Percentiles rank a stretch among this genome's conserved stretches.
These are phyloP conservation scores for Sphaerodactylus townsendi DNA, from an alignment of 2,113 vertebrate species.

Conservation along the genomic window DNA sequence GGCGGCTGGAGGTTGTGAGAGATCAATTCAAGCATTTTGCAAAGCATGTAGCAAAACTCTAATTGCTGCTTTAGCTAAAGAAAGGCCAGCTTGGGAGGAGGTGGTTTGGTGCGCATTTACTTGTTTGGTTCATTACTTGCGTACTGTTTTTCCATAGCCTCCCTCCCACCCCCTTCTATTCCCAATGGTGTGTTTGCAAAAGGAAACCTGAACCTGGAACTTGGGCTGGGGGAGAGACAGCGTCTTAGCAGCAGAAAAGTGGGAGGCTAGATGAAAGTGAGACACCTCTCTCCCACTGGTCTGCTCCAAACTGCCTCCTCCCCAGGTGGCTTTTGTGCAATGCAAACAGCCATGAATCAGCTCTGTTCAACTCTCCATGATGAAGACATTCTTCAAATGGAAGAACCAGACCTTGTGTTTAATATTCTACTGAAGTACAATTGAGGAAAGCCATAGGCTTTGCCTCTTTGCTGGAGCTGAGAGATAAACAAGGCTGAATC, in stretches of 20 bases:
- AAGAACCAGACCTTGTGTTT: not conserved
- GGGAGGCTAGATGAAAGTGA: not conserved
- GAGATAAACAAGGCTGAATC: not conserved
- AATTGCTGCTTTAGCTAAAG: not conserved
- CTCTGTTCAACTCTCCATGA: not conserved
- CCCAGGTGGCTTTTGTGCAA: not conserved
- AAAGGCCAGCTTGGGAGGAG: not conserved
- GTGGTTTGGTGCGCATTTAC: not conserved
- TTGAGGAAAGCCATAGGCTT: not conserved
- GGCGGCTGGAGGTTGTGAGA: not conserved
- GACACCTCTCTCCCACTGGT: not conserved
- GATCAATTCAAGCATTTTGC: not conserved
- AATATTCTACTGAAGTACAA: not conserved
- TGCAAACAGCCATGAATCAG: not conserved
- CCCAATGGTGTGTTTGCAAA: not conserved
- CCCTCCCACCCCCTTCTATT: not conserved
- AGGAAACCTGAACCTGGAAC: not conserved
- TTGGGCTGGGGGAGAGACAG: not conserved
- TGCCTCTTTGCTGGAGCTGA: not conserved
- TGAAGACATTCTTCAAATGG: not conserved
- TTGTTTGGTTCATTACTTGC: not conserved
- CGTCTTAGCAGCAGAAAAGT: not conserved
- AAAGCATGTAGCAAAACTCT: not conserved
- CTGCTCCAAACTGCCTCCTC: not conserved
- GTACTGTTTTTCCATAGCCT: not conserved